Evolutionary conservation across 2,113 vertebrate genomes (phyloP), one percentile per base, ranked within the genome.

Genomic region (Tangachromis dhanisi): DNA sequence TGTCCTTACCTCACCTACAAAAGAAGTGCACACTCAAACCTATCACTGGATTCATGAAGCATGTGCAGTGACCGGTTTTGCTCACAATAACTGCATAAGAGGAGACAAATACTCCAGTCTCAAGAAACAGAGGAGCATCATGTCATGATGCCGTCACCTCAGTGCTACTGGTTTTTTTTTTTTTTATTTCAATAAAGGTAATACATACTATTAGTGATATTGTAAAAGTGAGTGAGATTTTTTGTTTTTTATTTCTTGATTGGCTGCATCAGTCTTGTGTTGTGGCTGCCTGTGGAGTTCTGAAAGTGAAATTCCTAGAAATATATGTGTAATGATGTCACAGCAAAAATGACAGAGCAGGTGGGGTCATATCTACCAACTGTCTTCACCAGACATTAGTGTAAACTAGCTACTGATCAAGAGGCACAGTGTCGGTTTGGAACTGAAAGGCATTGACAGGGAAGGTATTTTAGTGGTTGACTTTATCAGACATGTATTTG

Each of bases 111-210:
- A 55, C 7, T 26, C 21, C 11, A 2, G 24, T 57, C 4, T 57
- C 7, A 57, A 3, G 54, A 57, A 57, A 57, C 54, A 57, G 54
- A 57, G 54, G 24, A 1, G 55, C 7, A 5, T 57, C 24, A 57
- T 57, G 24, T 57, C 0, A 57, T 9, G 24, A 57, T 2, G 24
- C 55, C 0, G 0, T 57, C 3, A 8, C 55, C n/a, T n/a, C n/a
- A n/a, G n/a, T n/a, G n/a, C n/a, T n/a, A n/a, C n/a, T n/a, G n/a
- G n/a, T n/a, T n/a, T n/a, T n/a, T n/a, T n/a, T n/a, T n/a, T n/a
- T n/a, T n/a, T 11, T 6, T n/a, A 51, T 51, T 51, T 53, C 19
- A 2, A 0, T 53, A 4, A 53, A 53, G 0, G 51, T 1, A 6
- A 53, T 21, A 53, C 19, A 53, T 4, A 10, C 19, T 0, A 53